phyloP scores from a whole-genome alignment of 2,113 vertebrate species.

The Poeciliopsis occidentalis region DNA sequence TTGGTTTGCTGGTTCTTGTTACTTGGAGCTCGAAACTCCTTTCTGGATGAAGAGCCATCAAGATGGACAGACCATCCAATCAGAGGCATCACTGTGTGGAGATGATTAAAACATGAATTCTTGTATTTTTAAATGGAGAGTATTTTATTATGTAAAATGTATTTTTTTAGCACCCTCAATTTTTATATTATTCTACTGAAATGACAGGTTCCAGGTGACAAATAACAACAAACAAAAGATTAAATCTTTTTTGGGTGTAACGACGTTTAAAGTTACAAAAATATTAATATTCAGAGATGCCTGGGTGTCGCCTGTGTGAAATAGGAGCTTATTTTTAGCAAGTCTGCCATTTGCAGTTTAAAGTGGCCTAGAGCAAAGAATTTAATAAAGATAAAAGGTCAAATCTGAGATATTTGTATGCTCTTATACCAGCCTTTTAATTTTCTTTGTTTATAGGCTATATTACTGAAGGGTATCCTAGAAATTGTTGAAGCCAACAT shows the following conservation, averaged over 20 bases:
- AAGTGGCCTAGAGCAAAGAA: neutral
- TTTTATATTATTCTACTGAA: neutral
- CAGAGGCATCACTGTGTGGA: neutral
- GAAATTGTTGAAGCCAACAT: constrained; percentile 88
- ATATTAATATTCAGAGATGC: neutral
- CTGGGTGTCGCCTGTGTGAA: neutral
- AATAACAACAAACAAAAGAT: neutral
- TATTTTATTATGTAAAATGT: neutral
- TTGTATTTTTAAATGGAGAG: neutral
- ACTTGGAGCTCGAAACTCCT: neutral
- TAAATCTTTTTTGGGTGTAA: neutral
- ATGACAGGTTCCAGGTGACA: neutral
- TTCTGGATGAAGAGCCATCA: neutral
- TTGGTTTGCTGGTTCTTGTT: too few species aligned
- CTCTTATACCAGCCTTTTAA: neutral
- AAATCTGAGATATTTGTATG: neutral
- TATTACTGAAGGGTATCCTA: constrained; percentile 88
- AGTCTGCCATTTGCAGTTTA: neutral
- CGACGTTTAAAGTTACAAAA: neutral
- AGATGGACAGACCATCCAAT: neutral
- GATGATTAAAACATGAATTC: neutral
- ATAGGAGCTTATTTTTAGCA: constrained; percentile 5
- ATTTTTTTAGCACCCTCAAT: neutral
- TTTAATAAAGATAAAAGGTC: neutral
- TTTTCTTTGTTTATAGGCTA: constrained; percentile 79